phyloP scores from a whole-genome alignment of 2,888 invertebrate genomes.

The Drosophila anceps region DNA sequence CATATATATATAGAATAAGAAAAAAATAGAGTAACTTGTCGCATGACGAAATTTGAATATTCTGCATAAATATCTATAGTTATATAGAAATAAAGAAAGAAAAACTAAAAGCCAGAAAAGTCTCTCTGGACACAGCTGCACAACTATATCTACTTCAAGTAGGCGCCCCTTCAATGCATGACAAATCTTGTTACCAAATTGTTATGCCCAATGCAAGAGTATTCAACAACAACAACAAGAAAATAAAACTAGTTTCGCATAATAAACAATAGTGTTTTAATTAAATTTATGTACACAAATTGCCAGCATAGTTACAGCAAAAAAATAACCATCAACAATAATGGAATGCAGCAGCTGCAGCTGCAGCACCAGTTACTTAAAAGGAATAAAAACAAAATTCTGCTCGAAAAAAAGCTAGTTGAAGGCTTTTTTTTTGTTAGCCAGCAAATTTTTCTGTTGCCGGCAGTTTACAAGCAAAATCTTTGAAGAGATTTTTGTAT shows the following conservation, averaged over 20 bases:
- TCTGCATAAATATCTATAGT: background rate
- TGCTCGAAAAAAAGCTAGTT: slow-evolving; percentile 19
- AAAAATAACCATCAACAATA: slow-evolving; percentile 7
- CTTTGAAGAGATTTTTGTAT: slow-evolving; percentile 1
- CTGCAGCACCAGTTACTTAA: slow-evolving; percentile 25
- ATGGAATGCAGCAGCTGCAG: slow-evolving; percentile 12
- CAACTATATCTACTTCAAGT: background rate
- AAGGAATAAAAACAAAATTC: slow-evolving; percentile 2
- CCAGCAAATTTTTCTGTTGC: slow-evolving; percentile 27
- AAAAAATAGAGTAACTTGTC: background rate
- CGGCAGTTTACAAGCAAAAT: slow-evolving; percentile 21
- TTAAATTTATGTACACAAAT: slow-evolving; percentile 75
- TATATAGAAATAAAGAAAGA: background rate
- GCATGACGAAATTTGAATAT: slow-evolving; percentile 2
- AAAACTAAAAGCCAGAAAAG: background rate
- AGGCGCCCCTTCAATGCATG: background rate
- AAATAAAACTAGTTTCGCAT: slow-evolving; percentile 18
- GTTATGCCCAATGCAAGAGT: background rate
- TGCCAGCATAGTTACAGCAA: slow-evolving; percentile 31
- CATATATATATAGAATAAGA: background rate
- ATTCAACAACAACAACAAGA: background rate
- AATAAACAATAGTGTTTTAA: slow-evolving; percentile 67
- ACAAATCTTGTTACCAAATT: background rate
- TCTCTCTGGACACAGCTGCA: background rate
- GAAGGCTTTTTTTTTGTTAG: slow-evolving; percentile 6